These are phyloP conservation scores for Haliclona indistincta DNA, from an alignment of 37 sponge, comb jelly and placozoan species.

Conservation along the genomic window DNA sequence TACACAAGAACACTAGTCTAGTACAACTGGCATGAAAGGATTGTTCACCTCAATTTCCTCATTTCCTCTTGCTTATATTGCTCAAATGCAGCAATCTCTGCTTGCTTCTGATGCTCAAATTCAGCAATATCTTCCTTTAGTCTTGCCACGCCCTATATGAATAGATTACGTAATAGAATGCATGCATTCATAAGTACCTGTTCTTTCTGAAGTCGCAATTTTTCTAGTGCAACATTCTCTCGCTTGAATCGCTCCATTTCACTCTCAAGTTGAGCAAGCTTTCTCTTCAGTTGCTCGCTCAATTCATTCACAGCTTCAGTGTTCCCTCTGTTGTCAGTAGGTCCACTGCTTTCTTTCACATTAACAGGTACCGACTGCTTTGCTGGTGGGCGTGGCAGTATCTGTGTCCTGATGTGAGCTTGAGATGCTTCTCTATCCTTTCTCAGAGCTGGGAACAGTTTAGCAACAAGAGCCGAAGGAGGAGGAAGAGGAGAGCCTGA, in stretches of 20 bases:
- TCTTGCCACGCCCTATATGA: constrained; percentile 32
- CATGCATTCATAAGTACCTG: constrained; percentile 37
- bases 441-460: constrained; percentile 68
- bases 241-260: constrained; percentile 65
- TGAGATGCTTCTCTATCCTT: constrained; percentile 3
- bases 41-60: constrained; percentile 70
- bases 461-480: constrained; percentile 65
- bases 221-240: constrained; percentile 64
- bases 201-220: constrained; percentile 69
- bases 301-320: not conserved
- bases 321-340: not conserved
- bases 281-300: constrained; percentile 47
- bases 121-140: constrained; percentile 63
- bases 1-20: not conserved
- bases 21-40: not conserved
- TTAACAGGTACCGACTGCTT: not conserved
- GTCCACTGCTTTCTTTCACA: not conserved
- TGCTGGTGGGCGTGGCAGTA: not conserved
- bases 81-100: constrained; percentile 66
- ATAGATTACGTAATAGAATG: not conserved
- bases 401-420: not conserved
- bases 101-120: constrained; percentile 65
- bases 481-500: constrained; percentile 28
- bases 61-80: constrained; percentile 76
- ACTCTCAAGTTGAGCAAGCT: constrained; percentile 69